A percentile compares a stretch with the other conserved stretches of the same genome.
Evolutionary conservation across 35 echinoderm and acorn worm genomes (phyloP).

Genomic region (Anneissia japonica): DNA sequence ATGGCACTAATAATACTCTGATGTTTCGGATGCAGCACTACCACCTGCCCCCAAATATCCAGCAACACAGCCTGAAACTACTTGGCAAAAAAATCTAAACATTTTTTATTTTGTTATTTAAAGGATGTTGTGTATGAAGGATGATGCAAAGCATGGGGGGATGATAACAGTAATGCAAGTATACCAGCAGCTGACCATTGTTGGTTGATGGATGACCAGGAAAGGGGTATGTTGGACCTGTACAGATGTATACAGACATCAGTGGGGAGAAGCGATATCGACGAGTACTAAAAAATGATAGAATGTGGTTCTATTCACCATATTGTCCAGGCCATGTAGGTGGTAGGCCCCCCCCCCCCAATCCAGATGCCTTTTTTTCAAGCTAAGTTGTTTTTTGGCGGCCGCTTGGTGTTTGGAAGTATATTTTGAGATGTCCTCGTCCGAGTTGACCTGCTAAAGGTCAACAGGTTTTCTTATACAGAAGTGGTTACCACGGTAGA

Average conservation of each 20-base stretch:
- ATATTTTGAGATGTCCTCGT: constrained; percentile 9
- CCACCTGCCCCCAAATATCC: no score
- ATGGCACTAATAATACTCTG: neutral
- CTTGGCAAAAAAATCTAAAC: constrained; percentile 24
- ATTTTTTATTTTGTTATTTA: neutral
- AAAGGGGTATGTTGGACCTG: constrained; percentile 22
- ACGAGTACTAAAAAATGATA: neutral
- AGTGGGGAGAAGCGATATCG: neutral
- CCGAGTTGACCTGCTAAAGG: constrained; percentile 6
- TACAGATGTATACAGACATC: constrained; percentile 17
- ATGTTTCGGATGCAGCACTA: no score
- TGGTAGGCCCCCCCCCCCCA: neutral
- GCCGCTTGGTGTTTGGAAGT: constrained; percentile 19
- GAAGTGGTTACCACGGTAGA: neutral
- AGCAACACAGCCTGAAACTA: no score
- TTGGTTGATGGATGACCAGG: constrained; percentile 20
- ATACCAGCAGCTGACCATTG: constrained; percentile 1
- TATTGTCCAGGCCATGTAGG: constrained; percentile 21
- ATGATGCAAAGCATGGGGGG: constrained; percentile 22
- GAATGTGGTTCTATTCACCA: constrained; percentile 19
- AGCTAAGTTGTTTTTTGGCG: constrained; percentile 24
- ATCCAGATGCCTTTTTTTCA: constrained; percentile 16
- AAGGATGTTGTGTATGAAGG: constrained; percentile 13
- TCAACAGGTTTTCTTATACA: constrained; percentile 5
- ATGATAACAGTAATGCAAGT: neutral